A percentile compares a stretch with the other conserved stretches of the same genome.
Evolutionary conservation across 2,113 vertebrate genomes (phyloP).

Genomic region (Colistium nudipinnis): DNA sequence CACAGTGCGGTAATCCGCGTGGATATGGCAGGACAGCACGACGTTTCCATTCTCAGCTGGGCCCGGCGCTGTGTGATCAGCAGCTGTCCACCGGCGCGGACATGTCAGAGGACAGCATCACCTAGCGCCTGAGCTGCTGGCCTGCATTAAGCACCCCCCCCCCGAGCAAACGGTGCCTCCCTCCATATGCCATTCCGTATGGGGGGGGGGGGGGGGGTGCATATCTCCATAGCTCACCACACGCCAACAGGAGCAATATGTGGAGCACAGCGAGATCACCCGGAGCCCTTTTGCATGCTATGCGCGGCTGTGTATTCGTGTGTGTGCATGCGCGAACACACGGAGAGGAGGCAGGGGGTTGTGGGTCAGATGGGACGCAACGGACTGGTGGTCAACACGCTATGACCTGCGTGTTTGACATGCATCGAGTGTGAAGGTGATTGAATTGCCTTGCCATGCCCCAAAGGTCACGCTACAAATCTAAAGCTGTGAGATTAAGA

Average conservation of each 20-base stretch:
- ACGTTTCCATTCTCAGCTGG: no score
- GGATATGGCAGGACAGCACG: slow-evolving; percentile 25
- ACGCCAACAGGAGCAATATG: slow-evolving; percentile 45
- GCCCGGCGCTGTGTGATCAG: slow-evolving; percentile 12
- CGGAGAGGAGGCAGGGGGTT: slow-evolving; percentile 35
- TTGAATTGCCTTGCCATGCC: not conserved
- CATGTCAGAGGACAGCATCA: slow-evolving; percentile 16
- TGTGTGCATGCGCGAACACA: not conserved
- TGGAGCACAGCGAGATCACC: slow-evolving; percentile 47
- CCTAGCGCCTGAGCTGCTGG: not conserved
- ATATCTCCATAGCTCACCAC: slow-evolving; percentile 42
- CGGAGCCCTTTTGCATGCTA: slow-evolving; percentile 10
- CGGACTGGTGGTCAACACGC: slow-evolving; percentile 39
- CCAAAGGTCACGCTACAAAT: slow-evolving; percentile 24
- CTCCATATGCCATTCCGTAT: not conserved
- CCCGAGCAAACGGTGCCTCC: not conserved
- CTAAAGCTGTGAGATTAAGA: slow-evolving; percentile 42
- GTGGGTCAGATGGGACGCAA: slow-evolving; percentile 58
- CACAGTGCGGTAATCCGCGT: slow-evolving; percentile 2
- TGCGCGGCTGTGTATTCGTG: slow-evolving; percentile 30
- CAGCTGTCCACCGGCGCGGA: not conserved
- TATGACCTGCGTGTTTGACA: slow-evolving; percentile 33
- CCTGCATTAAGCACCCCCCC: slow-evolving; percentile 1
- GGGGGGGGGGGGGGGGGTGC: slow-evolving; percentile 16
- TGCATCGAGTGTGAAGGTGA: slow-evolving; percentile 5